Conservation (phyloP, 2,888 invertebrate genomes). For the Sinelater perroti region DNA sequence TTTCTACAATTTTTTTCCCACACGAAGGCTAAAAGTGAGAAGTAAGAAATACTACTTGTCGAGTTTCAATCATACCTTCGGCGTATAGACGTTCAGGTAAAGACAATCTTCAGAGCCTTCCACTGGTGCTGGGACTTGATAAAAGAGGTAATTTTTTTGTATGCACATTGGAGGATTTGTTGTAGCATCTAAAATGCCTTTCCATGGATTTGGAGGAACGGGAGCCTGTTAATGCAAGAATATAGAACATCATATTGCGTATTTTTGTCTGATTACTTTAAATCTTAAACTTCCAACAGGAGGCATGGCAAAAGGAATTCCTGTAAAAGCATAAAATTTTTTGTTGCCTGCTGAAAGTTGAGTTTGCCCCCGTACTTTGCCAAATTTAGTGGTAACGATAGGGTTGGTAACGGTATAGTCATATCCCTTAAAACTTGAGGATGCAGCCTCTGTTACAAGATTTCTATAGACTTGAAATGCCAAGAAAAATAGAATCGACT, state of each 20-base stretch:
- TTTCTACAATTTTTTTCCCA: no score
- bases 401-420: no score
- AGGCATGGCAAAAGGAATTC: slow-evolving; percentile 31
- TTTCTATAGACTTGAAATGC: no score
- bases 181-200: slow-evolving; percentile 50
- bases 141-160: slow-evolving; percentile 60
- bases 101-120: slow-evolving; percentile 63
- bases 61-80: slow-evolving; percentile 47
- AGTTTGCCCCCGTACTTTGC: slow-evolving; percentile 16
- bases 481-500: no score
- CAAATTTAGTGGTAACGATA: slow-evolving; percentile 5
- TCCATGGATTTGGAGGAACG: slow-evolving; percentile 48
- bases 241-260: neutral
- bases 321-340: slow-evolving; percentile 23
- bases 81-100: slow-evolving; percentile 63
- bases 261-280: slow-evolving; percentile 22
- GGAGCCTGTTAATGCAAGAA: slow-evolving; percentile 47
- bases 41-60: neutral
- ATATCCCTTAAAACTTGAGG: no score
- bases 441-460: no score
- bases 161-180: slow-evolving; percentile 57
- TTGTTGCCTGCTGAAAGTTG: neutral
- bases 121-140: slow-evolving; percentile 47
- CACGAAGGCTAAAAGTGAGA: neutral
- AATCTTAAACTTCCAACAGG: slow-evolving; percentile 27